These are phyloP conservation scores for Triplophysa dalaica DNA, from an alignment of 2,113 vertebrate genomes.

Conservation along the genomic window DNA sequence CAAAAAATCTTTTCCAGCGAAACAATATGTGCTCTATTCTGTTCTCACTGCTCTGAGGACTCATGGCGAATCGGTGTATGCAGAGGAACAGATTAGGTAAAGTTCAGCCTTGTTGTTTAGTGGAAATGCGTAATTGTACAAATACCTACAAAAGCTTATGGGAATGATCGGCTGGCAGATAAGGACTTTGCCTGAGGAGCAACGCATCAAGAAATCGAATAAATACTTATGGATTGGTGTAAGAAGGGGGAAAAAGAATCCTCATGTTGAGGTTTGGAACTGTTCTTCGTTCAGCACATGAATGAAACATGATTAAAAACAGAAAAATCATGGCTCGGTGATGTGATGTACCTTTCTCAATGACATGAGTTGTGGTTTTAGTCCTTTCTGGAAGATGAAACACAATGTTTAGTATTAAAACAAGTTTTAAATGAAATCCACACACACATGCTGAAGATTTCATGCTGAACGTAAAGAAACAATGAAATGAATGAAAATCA, in stretches of 20 bases:
- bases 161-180: background rate
- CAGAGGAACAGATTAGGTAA: background rate
- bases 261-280: background rate
- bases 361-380: conserved; percentile 59
- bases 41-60: background rate
- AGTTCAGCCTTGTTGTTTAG: background rate
- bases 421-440: background rate
- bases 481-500: conserved; percentile 26
- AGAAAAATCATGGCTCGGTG: background rate
- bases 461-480: background rate
- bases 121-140: conserved; percentile 4
- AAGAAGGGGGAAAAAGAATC: background rate
- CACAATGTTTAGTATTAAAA: background rate
- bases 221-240: background rate
- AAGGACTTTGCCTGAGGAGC: background rate
- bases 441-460: background rate
- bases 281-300: background rate
- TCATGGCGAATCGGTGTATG: conserved; percentile 1
- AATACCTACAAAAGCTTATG: conserved; percentile 3
- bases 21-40: background rate
- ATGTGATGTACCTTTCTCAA: conserved; percentile 62
- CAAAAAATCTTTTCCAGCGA: background rate
- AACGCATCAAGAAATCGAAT: background rate
- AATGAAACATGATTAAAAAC: background rate
- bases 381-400: conserved; percentile 62